phyloP scores from a whole-genome alignment of 1,140 invertebrate species.

The Drosophila punjabiensis region DNA sequence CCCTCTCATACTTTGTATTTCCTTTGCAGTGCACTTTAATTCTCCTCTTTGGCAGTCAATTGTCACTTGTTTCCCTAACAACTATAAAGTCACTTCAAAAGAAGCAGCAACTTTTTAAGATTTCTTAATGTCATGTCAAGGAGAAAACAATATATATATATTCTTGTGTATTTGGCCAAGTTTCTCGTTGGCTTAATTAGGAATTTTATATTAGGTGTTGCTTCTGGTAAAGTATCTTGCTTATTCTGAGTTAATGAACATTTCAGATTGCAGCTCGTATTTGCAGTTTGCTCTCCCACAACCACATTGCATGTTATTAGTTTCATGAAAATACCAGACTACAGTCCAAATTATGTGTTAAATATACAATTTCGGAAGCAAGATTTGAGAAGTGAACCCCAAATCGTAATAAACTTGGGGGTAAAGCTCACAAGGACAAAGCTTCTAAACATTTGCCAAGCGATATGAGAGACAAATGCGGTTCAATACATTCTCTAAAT shows the following conservation, averaged over 20 bases:
- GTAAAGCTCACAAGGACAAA: too few relatives aligned
- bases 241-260: slow-evolving; percentile 1
- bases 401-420: not conserved
- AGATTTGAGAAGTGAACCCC: not conserved
- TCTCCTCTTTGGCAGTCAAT: slow-evolving; percentile 10
- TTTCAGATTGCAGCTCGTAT: not conserved
- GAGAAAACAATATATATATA: not conserved
- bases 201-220: slow-evolving; percentile 1
- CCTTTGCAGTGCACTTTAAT: slow-evolving; percentile 1
- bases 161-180: not conserved
- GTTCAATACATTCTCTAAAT: not conserved
- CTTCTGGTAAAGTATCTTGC: not conserved
- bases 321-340: not conserved
- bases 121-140: slow-evolving; percentile 5
- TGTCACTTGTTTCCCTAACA: slow-evolving; percentile 20
- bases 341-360: not conserved
- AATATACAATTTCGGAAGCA: not conserved
- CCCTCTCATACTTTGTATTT: slow-evolving; percentile 13
- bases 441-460: not conserved
- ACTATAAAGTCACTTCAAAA: slow-evolving; percentile 17
- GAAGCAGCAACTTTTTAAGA: slow-evolving; percentile 4
- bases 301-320: not conserved
- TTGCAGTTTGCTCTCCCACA: not conserved
- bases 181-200: slow-evolving; percentile 6
- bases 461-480: not conserved